A percentile compares a stretch with the other conserved stretches of the same genome.
phyloP scores from a whole-genome alignment of 2,888 invertebrate genomes.

The Hypomecis atomaria region DNA sequence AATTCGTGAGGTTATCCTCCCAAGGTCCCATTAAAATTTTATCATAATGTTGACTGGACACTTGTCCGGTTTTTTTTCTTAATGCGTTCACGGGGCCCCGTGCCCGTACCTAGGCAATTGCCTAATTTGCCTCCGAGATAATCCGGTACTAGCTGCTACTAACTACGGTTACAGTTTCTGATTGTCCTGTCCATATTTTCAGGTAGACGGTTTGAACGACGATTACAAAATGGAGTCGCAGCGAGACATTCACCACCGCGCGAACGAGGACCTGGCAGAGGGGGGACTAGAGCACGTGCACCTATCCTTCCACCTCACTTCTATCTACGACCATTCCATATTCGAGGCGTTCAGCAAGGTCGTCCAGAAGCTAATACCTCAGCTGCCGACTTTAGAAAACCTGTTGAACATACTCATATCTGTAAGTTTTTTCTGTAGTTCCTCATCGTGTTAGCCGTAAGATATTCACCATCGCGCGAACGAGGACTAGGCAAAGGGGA shows the following conservation, averaged over 20 bases:
- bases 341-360: constrained; percentile 99
- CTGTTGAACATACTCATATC: constrained; percentile 98
- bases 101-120: too few species aligned
- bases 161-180: too few species aligned
- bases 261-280: constrained; percentile 97
- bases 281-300: constrained; percentile 94
- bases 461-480: constrained; percentile 99
- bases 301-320: constrained; percentile 97
- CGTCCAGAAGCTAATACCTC: constrained; percentile 99
- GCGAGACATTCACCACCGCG: constrained; percentile 98
- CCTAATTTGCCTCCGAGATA: too few species aligned
- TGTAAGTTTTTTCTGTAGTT: constrained; percentile 84
- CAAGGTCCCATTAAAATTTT: too few species aligned
- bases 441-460: too few species aligned
- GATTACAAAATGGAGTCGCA: constrained; percentile 99
- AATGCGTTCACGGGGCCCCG: too few species aligned
- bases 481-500: constrained; percentile 96
- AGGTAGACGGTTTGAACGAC: constrained; percentile 98
- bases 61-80: too few species aligned
- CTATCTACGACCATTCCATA: constrained; percentile 99
- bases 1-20: too few species aligned
- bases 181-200: constrained; percentile 32
- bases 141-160: too few species aligned
- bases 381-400: constrained; percentile 98
- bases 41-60: too few species aligned